Evolutionary conservation across 2,113 vertebrate species (phyloP).

Genomic region (Tetraodon nigroviridis): DNA sequence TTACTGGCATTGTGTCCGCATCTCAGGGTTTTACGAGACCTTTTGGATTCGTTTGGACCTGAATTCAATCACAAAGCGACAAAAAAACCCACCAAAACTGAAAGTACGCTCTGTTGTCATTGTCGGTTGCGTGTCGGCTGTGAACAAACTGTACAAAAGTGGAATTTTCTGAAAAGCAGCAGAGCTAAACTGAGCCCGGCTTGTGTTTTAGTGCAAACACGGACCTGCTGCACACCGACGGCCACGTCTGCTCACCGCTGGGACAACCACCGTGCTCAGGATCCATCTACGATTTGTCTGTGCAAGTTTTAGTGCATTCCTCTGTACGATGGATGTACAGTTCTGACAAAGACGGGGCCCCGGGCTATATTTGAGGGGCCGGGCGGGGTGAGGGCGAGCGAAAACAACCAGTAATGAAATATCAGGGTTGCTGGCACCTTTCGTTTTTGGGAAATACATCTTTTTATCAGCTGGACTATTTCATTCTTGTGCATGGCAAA

Average conservation of each 20-base stretch:
- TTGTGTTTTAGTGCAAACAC: neutral
- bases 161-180: neutral
- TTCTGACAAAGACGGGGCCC: neutral
- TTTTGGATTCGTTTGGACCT: neutral
- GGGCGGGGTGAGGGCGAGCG: neutral
- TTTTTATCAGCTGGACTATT: too few species aligned
- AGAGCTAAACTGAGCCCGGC: neutral
- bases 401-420: neutral
- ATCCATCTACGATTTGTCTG: neutral
- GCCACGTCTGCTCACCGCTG: neutral
- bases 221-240: too few species aligned
- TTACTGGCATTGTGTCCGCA: constrained; percentile 16
- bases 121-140: neutral
- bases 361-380: constrained; percentile 18
- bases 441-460: neutral
- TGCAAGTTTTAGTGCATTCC: constrained; percentile 15
- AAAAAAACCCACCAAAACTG: constrained; percentile 5
- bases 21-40: neutral
- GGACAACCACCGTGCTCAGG: neutral
- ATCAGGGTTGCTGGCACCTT: neutral
- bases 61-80: constrained; percentile 18
- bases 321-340: neutral
- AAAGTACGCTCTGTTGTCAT: constrained; percentile 13
- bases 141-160: neutral
- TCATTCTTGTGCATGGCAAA: too few species aligned